phyloP scores from a whole-genome alignment of 2,113 vertebrate species.

The Smithornis capensis region DNA sequence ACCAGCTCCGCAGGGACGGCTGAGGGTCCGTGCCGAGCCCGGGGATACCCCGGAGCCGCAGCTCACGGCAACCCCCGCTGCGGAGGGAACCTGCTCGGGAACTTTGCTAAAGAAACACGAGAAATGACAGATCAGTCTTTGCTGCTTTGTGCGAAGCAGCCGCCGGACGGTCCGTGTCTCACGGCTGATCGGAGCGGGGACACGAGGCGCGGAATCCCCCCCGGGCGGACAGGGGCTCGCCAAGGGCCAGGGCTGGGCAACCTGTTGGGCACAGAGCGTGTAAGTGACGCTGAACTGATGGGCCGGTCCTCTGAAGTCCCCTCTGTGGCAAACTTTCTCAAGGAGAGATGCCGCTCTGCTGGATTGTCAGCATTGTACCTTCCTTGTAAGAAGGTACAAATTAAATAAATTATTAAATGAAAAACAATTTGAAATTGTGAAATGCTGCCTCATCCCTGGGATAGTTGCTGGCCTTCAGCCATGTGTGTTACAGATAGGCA shows the following conservation, averaged over 20 bases:
- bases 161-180: accelerated
- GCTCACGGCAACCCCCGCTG: neutral
- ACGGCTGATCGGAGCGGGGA: neutral
- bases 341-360: neutral
- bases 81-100: no score
- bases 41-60: accelerated
- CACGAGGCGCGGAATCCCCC: accelerated
- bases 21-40: neutral
- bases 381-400: neutral
- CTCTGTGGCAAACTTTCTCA: neutral
- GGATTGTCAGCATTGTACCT: accelerated
- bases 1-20: neutral
- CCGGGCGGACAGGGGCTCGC: neutral
- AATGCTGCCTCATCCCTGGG: neutral
- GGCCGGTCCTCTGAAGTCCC: neutral
- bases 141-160: neutral
- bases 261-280: neutral
- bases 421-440: neutral
- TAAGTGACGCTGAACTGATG: accelerated
- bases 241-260: neutral
- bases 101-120: neutral
- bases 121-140: accelerated
- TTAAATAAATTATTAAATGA: neutral
- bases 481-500: neutral
- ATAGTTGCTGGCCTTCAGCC: neutral